Conservation (phyloP, 2,888 invertebrate species). For the Sympetrum striolatum region DNA sequence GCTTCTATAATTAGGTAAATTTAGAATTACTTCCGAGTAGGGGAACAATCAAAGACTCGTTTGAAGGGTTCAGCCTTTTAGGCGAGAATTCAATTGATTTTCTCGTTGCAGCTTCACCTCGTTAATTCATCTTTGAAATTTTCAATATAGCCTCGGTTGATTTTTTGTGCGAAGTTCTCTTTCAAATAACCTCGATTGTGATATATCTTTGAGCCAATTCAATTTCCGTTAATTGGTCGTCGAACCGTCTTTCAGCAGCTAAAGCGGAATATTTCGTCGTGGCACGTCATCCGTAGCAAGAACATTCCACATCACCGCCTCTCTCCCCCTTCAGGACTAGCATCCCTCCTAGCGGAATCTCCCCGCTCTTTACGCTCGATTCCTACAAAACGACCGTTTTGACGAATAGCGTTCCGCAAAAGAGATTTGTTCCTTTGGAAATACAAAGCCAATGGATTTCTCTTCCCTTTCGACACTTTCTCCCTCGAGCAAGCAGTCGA, state of each 20-base stretch:
- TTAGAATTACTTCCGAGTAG: too few species aligned
- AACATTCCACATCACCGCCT: neutral
- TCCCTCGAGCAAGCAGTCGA: neutral
- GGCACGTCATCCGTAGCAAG: neutral
- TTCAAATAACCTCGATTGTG: neutral
- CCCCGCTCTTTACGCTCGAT: neutral
- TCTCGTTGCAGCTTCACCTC: too few species aligned
- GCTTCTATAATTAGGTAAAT: too few species aligned
- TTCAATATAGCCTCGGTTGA: too few species aligned
- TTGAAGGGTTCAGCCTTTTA: too few species aligned
- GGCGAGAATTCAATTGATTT: too few species aligned
- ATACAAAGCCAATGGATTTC: neutral
- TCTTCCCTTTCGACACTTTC: neutral
- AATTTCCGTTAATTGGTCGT: neutral
- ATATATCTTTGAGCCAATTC: neutral
- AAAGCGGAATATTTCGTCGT: neutral
- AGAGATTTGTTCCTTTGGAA: neutral
- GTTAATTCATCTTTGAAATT: too few species aligned
- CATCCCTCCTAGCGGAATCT: neutral
- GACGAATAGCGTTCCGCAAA: neutral
- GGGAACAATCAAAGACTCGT: too few species aligned
- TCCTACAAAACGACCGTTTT: neutral
- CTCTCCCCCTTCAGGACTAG: neutral
- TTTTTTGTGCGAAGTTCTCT: neutral
- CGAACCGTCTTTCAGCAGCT: slow-evolving; percentile 18